Base-by-base conservation (phyloP, 1,140 invertebrate species). In the Bombus breviceps region DNA sequence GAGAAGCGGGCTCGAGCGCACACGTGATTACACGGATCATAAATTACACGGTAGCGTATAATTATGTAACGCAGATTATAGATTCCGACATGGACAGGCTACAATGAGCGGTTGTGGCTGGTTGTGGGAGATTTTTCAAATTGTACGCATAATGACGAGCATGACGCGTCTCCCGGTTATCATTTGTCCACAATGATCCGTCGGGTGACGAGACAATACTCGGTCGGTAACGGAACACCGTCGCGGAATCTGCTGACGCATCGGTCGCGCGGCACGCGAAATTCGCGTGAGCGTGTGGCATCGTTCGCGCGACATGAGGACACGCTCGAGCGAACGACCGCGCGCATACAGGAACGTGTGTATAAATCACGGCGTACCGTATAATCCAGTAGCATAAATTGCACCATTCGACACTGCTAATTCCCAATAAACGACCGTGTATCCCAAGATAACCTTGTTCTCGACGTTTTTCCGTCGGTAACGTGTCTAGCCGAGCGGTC, bases 321-420 rank as follows among this genome's bases (percentile, higher is more conserved):
- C 83, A 85, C 79, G 84, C 71, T 81, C 79, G 84, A 74, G n/a
- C 71, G 84, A 37, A 12, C 72, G 6, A 13, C 77, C n/a, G 71
- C 6, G 43, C 47, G 3, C 22, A n/a, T 25, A 68, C 37, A 62
- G 59, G 12, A 62, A 62, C 34, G 15, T 15, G n/a, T 32, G 34
- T 79, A 85, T 85, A 85, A 85, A 85, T 85, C 79, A 85, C 59
- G 47, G 57, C 34, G 71, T 59, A 85, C 78, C 84, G 79, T 85
- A 81, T 81, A 81, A 85, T 85, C 83, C 83, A 79, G 83, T 85
- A 85, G 83, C 77, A 85, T 85, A 85, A 85, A 85, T 85, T 79
- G 68, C 68, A 59, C 25, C 83, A 85, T 85, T 85, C 83, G 83
- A 85, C 83, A 85, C 83, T 39, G 68, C 76, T 85, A 85, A 85